phyloP scores from a whole-genome alignment of 2,797 vertebrate genomes.

The Onychomys arenicola region DNA sequence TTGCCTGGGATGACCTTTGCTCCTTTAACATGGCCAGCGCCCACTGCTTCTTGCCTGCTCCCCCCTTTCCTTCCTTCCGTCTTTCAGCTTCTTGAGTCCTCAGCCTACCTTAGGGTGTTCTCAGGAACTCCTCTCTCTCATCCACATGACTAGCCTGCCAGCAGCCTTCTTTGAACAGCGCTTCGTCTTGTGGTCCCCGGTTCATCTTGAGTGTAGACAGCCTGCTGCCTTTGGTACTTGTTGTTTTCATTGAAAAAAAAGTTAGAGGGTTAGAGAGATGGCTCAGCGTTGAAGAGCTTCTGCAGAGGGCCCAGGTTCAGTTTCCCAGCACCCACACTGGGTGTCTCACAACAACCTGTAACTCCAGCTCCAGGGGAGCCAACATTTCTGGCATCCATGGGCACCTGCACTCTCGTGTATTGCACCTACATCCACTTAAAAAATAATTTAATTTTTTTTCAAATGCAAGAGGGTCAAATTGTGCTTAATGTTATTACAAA shows the following conservation, averaged over 20 bases:
- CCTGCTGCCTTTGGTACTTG: background rate
- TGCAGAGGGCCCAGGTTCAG: background rate
- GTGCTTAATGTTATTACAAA: background rate
- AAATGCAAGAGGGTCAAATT: background rate
- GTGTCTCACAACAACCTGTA: background rate
- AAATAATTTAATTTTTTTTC: background rate
- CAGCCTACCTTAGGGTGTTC: background rate
- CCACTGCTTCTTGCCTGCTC: constrained; percentile 60
- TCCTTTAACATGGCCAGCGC: constrained; percentile 56
- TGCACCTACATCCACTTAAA: background rate
- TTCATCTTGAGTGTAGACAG: background rate
- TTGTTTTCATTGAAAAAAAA: background rate
- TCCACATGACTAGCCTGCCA: background rate
- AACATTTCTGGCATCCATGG: background rate
- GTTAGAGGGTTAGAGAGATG: background rate
- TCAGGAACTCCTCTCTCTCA: background rate
- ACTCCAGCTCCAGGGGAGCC: background rate
- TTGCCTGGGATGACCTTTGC: constrained; percentile 27
- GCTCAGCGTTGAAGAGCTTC: background rate
- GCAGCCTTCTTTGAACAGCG: background rate
- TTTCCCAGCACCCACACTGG: background rate
- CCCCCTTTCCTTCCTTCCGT: background rate
- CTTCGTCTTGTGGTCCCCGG: background rate
- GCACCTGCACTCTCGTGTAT: rapidly evolving
- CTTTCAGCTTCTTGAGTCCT: background rate